Percentiles rank a stretch among this genome's conserved stretches.
Conservation (phyloP, 2,113 vertebrate genomes). For the Seriola dumerili region DNA sequence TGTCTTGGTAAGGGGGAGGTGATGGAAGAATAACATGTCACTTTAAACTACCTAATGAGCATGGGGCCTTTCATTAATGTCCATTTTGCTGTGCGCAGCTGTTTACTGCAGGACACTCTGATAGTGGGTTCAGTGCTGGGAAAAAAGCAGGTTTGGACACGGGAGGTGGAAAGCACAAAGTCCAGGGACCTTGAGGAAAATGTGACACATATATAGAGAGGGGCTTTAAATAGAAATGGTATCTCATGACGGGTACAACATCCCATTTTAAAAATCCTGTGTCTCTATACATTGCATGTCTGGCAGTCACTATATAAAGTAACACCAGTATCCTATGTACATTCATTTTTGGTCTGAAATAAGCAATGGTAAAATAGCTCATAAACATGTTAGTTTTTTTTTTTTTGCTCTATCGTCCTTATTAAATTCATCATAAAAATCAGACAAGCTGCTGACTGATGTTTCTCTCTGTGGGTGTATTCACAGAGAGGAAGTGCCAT, state of each 20-base stretch:
- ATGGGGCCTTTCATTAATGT: slow-evolving; percentile 45
- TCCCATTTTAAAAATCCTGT: background rate
- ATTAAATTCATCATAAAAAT: background rate
- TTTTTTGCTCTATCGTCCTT: background rate
- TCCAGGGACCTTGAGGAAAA: slow-evolving; percentile 6
- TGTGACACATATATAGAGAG: background rate
- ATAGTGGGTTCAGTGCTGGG: background rate
- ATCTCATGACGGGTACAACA: background rate
- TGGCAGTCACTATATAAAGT: background rate
- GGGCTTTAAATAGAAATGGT: slow-evolving; percentile 20
- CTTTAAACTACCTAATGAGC: slow-evolving; percentile 72
- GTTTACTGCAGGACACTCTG: background rate
- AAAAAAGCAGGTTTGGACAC: background rate
- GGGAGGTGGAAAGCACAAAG: background rate
- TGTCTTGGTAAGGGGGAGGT: slow-evolving; percentile 64
- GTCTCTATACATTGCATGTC: background rate
- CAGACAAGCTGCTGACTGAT: background rate
- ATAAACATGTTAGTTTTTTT: background rate
- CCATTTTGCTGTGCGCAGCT: slow-evolving; percentile 14
- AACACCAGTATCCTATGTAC: background rate
- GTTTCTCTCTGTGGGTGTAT: slow-evolving; percentile 37
- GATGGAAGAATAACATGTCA: slow-evolving; percentile 61
- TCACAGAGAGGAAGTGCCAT: slow-evolving; percentile 86
- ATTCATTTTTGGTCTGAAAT: background rate
- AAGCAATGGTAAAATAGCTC: background rate